Base-by-base conservation (phyloP, 1,140 invertebrate species). In the Idris sp. region DNA sequence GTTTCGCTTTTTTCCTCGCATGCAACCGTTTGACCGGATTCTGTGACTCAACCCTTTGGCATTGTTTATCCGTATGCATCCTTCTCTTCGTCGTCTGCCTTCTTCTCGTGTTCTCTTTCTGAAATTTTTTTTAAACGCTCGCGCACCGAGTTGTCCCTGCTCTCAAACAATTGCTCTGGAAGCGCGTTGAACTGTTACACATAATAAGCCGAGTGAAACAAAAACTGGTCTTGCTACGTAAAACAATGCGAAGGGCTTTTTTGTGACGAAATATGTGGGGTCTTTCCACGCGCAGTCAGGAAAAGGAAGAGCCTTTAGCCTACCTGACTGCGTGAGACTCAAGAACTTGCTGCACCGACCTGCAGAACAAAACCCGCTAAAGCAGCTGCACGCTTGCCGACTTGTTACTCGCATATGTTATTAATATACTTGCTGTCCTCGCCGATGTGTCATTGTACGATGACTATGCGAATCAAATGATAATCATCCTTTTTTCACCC, bases 21-120 rank as follows among this genome's bases (percentile, higher is more conserved):
- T 54, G 62, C 71, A 76, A 80, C 75, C 79, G 77, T 80, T 80
- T 80, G 79, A 80, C 79, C 79, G 79, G 79, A 80, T 79, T 79
- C 73, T 49, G 58, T 41, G 25, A 44, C 58, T 65, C 67, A 77
- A 77, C 77, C 79, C 77, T 79, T 79, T 77, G 64, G 49, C 35
- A 28, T 15, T 22, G 44, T 58, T 58, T 56, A 67, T 68, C 62
- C 30, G 31, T 9, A 10, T 18, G 25, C 13, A 16, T 65, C 65
- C 41, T 58, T 74, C 16, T 69, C 35, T 38, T 8, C 15, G n/a
- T 16, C 38, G 9, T 10, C 6, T 30, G 2, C 30, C 7, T 13
- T 25, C 18, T 7, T n/a, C 0, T 62, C 15, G 4, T 25, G 1
- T 7, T 15, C 30, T 64, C 53, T 49, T 26, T 43, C 33, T 69